phyloP scores from a whole-genome alignment of 2,888 invertebrate genomes.

The Stegophylla sp. region DNA sequence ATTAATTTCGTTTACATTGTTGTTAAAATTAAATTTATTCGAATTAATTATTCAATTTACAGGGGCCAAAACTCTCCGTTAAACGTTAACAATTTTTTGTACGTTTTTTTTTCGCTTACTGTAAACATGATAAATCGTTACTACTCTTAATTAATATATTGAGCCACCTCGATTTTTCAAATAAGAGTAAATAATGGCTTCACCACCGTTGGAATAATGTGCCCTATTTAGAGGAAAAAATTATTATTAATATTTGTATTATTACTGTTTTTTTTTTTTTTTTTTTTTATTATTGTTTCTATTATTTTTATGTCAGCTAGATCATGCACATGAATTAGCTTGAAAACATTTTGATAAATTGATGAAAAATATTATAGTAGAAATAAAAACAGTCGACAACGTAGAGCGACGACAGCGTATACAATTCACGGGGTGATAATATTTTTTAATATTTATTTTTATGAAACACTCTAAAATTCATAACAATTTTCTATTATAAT shows the following conservation, averaged over 20 bases:
- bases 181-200: neutral
- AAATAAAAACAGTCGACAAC: neutral
- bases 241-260: neutral
- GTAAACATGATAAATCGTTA: constrained; percentile 32
- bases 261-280: too few species aligned
- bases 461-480: neutral
- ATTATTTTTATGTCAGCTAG: neutral
- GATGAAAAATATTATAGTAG: neutral
- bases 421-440: neutral
- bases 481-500: too few species aligned
- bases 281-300: too few species aligned
- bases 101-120: neutral
- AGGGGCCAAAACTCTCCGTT: neutral
- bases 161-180: constrained; percentile 13
- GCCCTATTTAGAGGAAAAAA: neutral
- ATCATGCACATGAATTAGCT: neutral
- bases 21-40: constrained; percentile 27
- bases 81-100: constrained; percentile 5
- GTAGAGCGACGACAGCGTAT: neutral
- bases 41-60: constrained; percentile 39
- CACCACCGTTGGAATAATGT: neutral
- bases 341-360: neutral
- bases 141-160: neutral
- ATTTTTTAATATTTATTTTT: neutral
- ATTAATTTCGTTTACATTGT: constrained; percentile 26